phyloP scores from a whole-genome alignment of 2,888 invertebrate genomes.

The Strigamia maritima region DNA sequence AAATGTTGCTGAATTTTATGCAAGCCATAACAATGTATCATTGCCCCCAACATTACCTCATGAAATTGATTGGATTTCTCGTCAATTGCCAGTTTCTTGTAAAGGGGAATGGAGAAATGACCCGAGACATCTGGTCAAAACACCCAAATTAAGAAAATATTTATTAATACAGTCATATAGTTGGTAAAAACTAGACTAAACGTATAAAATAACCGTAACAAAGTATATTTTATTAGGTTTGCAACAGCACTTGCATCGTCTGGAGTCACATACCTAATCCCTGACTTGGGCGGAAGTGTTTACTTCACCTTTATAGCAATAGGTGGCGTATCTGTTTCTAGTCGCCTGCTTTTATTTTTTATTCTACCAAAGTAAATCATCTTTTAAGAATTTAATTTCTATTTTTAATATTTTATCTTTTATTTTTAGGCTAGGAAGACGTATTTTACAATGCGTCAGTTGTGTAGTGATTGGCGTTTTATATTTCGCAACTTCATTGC shows the following conservation, averaged over 20 bases:
- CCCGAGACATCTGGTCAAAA: conserved; percentile 22
- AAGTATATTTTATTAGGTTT: conserved; percentile 34
- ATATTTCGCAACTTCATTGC: conserved; percentile 21
- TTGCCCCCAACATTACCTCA: conserved; percentile 36
- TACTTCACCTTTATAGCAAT: conserved; percentile 37
- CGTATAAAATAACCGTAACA: not conserved
- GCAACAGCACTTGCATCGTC: conserved; percentile 29
- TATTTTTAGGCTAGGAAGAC: conserved; percentile 26
- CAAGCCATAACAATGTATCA: conserved; percentile 29
- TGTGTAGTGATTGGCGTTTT: conserved; percentile 23
- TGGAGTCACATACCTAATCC: not conserved
- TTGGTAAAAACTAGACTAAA: conserved; percentile 9
- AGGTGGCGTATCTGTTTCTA: conserved; percentile 36
- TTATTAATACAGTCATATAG: conserved; percentile 34
- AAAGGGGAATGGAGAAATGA: conserved; percentile 33
- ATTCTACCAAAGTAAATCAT: conserved; percentile 34
- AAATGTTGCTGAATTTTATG: conserved; percentile 36
- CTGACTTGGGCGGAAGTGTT: conserved; percentile 32
- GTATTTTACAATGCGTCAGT: conserved; percentile 22
- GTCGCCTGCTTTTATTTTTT: conserved; percentile 35
- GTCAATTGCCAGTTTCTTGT: conserved; percentile 29
- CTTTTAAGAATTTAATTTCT: not conserved
- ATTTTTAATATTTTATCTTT: not conserved
- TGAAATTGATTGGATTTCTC: conserved; percentile 37
- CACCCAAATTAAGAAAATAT: conserved; percentile 35